These are phyloP conservation scores for Pseudorhombus dupliciocellatus DNA, from an alignment of 2,113 vertebrate species.

Conservation along the genomic window DNA sequence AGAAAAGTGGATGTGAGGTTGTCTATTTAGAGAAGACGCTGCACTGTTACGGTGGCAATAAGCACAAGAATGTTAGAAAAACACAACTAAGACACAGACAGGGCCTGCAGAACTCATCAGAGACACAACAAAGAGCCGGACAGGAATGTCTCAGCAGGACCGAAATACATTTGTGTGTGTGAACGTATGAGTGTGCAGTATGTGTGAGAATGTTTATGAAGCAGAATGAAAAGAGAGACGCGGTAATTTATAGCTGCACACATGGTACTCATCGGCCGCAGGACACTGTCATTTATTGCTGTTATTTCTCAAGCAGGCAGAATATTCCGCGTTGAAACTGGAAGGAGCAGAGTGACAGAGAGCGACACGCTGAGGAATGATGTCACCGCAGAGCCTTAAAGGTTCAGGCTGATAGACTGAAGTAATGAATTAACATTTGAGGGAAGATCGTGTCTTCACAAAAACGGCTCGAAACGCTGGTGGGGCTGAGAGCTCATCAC, in stretches of 20 bases:
- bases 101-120: constrained; percentile 76
- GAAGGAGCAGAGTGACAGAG: constrained; percentile 49
- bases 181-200: constrained; percentile 22
- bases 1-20: constrained; percentile 45
- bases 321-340: constrained; percentile 67
- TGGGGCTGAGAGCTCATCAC: not conserved
- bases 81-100: constrained; percentile 74
- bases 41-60: constrained; percentile 49
- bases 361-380: constrained; percentile 23
- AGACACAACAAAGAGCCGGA: constrained; percentile 72
- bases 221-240: constrained; percentile 64
- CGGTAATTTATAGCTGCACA: constrained; percentile 76
- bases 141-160: constrained; percentile 63
- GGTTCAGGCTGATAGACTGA: too few relatives aligned
- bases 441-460: too few relatives aligned
- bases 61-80: constrained; percentile 60
- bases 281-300: constrained; percentile 75
- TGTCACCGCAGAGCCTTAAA: too few relatives aligned
- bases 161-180: constrained; percentile 54
- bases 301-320: constrained; percentile 70
- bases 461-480: too few relatives aligned
- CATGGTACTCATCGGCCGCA: constrained; percentile 75
- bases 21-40: constrained; percentile 51
- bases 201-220: constrained; percentile 76
- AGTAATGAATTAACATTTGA: too few relatives aligned